These are phyloP conservation scores for Platichthys stellatus DNA, from an alignment of 2,113 vertebrate genomes.

Conservation along the genomic window DNA sequence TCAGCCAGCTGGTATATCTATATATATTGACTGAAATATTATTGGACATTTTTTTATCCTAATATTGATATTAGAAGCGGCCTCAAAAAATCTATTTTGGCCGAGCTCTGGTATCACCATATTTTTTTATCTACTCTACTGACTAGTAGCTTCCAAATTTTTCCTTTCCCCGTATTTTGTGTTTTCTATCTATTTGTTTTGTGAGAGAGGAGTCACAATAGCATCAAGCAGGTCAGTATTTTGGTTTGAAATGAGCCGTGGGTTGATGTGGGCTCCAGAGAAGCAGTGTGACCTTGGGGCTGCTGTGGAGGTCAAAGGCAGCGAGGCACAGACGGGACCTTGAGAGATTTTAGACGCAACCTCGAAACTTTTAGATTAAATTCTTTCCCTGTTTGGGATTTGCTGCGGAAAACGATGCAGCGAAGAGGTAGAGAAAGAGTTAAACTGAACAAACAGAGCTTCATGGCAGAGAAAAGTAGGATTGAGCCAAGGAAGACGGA, in stretches of 20 bases:
- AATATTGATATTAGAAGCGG: no score
- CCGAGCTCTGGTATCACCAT: no score
- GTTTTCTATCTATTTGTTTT: neutral
- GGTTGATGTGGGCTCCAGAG: neutral
- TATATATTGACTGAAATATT: no score
- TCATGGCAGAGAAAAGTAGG: neutral
- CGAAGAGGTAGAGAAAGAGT: neutral
- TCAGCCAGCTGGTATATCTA: no score
- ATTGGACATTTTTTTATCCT: no score
- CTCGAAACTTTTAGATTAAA: neutral
- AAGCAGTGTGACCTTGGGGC: neutral
- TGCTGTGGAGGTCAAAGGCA: neutral
- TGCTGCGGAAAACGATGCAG: neutral
- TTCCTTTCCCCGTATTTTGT: neutral
- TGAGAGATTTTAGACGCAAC: neutral
- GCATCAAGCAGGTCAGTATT: neutral
- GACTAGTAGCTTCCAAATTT: neutral
- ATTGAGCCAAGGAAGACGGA: neutral
- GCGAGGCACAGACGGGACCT: neutral
- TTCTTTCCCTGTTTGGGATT: neutral
- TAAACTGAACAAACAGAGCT: slow-evolving; percentile 10
- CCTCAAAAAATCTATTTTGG: no score
- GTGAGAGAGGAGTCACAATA: slow-evolving; percentile 3
- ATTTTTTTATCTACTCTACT: no score
- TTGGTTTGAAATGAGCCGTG: neutral